A percentile compares a stretch with the other conserved stretches of the same genome.
phyloP scores from a whole-genome alignment of 2,888 invertebrate genomes.

The Neocrepidodera transversa region DNA sequence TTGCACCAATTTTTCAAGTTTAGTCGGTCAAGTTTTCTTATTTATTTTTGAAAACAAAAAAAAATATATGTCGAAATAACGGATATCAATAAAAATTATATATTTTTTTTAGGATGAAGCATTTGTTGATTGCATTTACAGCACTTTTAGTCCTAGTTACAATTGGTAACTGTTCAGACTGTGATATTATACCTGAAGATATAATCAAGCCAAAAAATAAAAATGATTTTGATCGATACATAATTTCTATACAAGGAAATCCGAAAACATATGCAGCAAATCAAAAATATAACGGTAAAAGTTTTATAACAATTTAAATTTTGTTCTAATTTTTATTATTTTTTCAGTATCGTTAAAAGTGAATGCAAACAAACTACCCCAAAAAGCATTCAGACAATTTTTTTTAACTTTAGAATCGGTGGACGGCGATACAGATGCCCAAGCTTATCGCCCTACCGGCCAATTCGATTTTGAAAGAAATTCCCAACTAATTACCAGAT shows the following conservation, averaged over 20 bases:
- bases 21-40: slow-evolving; percentile 6
- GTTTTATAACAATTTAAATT: not conserved
- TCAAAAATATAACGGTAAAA: slow-evolving; percentile 48
- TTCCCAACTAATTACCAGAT: slow-evolving; percentile 68
- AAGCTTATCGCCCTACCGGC: slow-evolving; percentile 57
- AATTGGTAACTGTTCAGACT: slow-evolving; percentile 20
- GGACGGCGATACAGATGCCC: slow-evolving; percentile 52
- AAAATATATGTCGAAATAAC: not conserved
- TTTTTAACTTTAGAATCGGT: slow-evolving; percentile 64
- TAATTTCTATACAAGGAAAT: slow-evolving; percentile 49
- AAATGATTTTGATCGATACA: slow-evolving; percentile 62
- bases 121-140: not conserved
- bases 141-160: slow-evolving; percentile 4
- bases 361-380: slow-evolving; percentile 32
- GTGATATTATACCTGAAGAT: slow-evolving; percentile 60
- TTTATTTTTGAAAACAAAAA: slow-evolving; percentile 6
- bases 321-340: not conserved
- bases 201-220: slow-evolving; percentile 60
- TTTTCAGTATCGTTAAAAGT: slow-evolving; percentile 44
- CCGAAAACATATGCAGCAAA: slow-evolving; percentile 47
- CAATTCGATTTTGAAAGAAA: slow-evolving; percentile 74
- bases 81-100: not conserved
- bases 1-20: slow-evolving; percentile 27
- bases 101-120: slow-evolving; percentile 11
- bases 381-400: slow-evolving; percentile 42